Base-by-base conservation (phyloP, 2,113 vertebrate genomes). In the Myiagra hebetior region DNA sequence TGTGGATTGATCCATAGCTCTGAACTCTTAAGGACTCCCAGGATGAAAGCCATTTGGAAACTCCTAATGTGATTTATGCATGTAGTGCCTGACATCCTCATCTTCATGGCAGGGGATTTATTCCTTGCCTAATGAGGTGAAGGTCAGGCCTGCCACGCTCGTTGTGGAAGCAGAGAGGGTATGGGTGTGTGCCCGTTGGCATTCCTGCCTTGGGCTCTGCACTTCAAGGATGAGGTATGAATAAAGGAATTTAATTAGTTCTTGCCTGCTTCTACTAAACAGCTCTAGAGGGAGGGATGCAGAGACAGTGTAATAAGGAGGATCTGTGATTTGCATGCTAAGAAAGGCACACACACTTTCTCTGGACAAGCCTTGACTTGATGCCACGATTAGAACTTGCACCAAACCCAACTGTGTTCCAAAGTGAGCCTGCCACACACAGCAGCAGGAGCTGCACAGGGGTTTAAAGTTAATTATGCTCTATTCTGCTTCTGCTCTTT, bases 191-290 rank as follows among this genome's bases (percentile, higher is more conserved):
- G 95, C 95, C 96, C 86, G 0, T 47, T 87, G 94, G 79, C 95
- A 93, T 92, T 85, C 91, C 35, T 85, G 94, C 96, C 94, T 52
- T 69, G 31, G 79, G 95, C 92, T 47, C 85, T 31, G 90, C 60
- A 28, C 82, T 81, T 60, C 56, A 21, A 89, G 89, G 52, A n/a
- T 93, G 95, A 97, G 87, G 81, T 81, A 92, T 19, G 82, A 90
- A 92, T 65, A 89, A 94, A 96, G 75, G 88, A 95, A 96, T 97
- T 96, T 96, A 94, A 96, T 97, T 95, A 93, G 72, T 83, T 84
- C 84, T 85, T 89, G 90, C 81, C 78, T 94, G 80, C 59, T 83
- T 56, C 90, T 80, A 3, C 70, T 27, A 65, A 88, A 65, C 78
- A 5, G 8, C 84, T 94, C 93, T 41, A 19, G 91, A 94, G 84